Base-by-base conservation (phyloP, 2,113 vertebrate species). In the Athene cunicularia region DNA sequence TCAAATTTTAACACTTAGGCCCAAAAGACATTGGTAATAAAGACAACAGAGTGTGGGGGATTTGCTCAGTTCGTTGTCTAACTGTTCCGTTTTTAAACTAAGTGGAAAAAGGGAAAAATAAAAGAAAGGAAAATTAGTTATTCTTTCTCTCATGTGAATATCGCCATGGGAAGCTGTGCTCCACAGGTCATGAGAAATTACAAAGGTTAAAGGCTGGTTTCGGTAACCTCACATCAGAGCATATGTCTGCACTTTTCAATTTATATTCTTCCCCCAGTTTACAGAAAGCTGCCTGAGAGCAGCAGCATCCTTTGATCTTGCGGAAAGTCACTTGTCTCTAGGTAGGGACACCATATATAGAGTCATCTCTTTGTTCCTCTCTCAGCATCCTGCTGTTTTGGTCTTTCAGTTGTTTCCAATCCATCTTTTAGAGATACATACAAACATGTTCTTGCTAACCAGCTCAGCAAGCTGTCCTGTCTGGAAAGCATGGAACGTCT, bases 231-330 rank as follows among this genome's bases (percentile, higher is more conserved):
- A 64, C 58, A 79, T 84, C 74, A 94, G 68, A 92, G 75, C 39
- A 75, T 32, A 70, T 5, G 15, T 19, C 60, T 89, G 80, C 62
- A 32, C 59, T 91, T 94, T 47, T 77, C 56, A 60, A 56, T 93
- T 89, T 91, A 41, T 72, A 82, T 90, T 95, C 82, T 82, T 76
- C 56, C 62, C 37, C 79, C 59, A 63, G 70, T 89, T 91, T 93
- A 91, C 14, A 82, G 73, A 73, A 84, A 80, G 75, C 41, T 96
- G 68, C 55, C 62, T 37, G 58, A 92, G 50, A 95, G 58, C 37
- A 95, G 41, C 6, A 12, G 41, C 14, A 32, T 87, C 47, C 72
- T 95, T 91, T 94, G 47, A 91, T 95, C 71, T 91, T 80, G 66
- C 33, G 45, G 1, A 52, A 84, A 94, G 68, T 89, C 67, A 49